Conservation (phyloP, 1,140 invertebrate genomes). For the Elymnias hypermnestra region DNA sequence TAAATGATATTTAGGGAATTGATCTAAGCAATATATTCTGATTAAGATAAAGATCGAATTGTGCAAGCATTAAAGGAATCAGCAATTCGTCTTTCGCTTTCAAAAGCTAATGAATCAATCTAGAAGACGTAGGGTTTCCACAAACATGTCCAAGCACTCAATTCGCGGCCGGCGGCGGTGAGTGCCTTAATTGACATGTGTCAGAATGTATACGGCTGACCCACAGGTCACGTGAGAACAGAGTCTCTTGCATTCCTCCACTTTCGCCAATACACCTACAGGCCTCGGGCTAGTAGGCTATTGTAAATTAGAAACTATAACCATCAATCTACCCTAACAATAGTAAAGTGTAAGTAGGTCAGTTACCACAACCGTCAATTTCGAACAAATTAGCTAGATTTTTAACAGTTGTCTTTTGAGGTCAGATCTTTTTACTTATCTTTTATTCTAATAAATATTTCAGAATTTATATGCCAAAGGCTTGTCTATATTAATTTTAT, state of each 20-base stretch:
- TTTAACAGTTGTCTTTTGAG: no score
- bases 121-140: constrained; percentile 50
- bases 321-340: constrained; percentile 20
- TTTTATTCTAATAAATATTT: no score
- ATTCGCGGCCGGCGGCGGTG: constrained; percentile 54
- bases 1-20: constrained; percentile 23
- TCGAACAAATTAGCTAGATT: constrained; percentile 32
- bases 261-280: constrained; percentile 55
- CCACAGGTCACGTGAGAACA: constrained; percentile 65
- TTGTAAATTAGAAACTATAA: constrained; percentile 21
- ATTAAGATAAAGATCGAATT: constrained; percentile 18
- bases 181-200: constrained; percentile 71
- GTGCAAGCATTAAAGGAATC: constrained; percentile 25
- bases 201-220: constrained; percentile 68
- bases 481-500: no score
- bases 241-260: constrained; percentile 53
- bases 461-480: no score
- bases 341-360: constrained; percentile 7
- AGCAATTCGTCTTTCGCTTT: constrained; percentile 42
- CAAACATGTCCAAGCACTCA: constrained; percentile 69
- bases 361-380: neutral
- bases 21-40: constrained; percentile 23
- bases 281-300: constrained; percentile 18
- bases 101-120: constrained; percentile 68
- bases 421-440: no score